A percentile compares a stretch with the other conserved stretches of the same genome.
These are phyloP conservation scores for Catocala fraxini DNA, from an alignment of 2,888 invertebrate species.

Conservation along the genomic window DNA sequence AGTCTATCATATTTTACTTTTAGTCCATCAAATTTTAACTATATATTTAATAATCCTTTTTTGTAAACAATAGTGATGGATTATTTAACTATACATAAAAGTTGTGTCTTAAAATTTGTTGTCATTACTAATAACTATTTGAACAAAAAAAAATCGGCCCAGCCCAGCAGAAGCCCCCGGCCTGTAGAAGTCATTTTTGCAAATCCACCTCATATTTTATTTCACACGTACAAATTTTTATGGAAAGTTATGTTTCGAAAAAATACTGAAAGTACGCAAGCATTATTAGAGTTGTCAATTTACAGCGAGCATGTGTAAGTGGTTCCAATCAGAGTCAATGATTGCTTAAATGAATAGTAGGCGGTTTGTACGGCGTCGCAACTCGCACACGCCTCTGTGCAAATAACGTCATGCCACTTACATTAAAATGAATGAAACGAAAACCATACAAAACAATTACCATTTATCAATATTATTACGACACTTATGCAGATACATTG, in stretches of 20 bases:
- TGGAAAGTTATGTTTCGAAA: background rate
- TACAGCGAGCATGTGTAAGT: conserved; percentile 59
- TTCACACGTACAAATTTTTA: background rate
- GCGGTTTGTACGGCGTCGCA: conserved; percentile 58
- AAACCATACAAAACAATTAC: conserved; percentile 35
- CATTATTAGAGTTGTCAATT: conserved; percentile 42
- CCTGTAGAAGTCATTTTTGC: too few species aligned
- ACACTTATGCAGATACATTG: conserved; percentile 12
- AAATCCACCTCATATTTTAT: background rate
- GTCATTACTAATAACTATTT: too few species aligned
- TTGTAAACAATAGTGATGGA: too few species aligned
- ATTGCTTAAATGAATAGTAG: conserved; percentile 79
- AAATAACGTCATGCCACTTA: conserved; percentile 60
- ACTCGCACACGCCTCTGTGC: conserved; percentile 69
- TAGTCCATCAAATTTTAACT: too few species aligned
- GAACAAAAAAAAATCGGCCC: too few species aligned
- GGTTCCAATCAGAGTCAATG: conserved; percentile 76
- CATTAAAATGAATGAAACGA: conserved; percentile 34
- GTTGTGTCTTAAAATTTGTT: too few species aligned
- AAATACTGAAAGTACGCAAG: conserved; percentile 36
- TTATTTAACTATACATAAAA: too few species aligned
- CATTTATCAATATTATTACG: conserved; percentile 31
- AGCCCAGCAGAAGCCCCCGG: too few species aligned
- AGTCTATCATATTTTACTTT: too few species aligned
- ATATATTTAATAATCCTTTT: too few species aligned